Evolutionary conservation across 2,113 vertebrate genomes (phyloP).

Genomic region (Daboia siamensis): DNA sequence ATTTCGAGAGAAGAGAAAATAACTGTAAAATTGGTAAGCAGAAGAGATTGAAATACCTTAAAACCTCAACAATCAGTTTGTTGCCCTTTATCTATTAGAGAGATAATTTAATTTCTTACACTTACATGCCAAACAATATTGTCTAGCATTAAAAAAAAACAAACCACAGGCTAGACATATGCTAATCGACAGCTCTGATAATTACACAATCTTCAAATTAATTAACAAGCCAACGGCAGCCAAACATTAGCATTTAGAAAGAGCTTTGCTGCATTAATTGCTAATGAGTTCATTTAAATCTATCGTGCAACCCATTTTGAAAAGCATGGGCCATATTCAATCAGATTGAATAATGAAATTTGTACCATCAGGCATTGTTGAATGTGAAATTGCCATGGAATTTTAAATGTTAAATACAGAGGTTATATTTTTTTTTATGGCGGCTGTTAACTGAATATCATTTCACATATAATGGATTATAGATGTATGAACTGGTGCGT

Average conservation of each 20-base stretch:
- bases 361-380: slow-evolving; percentile 67
- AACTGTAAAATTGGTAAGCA: slow-evolving; percentile 20
- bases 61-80: slow-evolving; percentile 53
- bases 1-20: slow-evolving; percentile 2
- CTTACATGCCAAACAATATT: slow-evolving; percentile 63
- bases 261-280: slow-evolving; percentile 70
- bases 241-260: slow-evolving; percentile 80
- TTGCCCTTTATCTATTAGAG: slow-evolving; percentile 54
- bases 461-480: slow-evolving; percentile 15
- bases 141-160: slow-evolving; percentile 63
- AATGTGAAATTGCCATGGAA: slow-evolving; percentile 71
- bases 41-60: slow-evolving; percentile 12
- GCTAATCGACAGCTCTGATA: slow-evolving; percentile 72
- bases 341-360: slow-evolving; percentile 74
- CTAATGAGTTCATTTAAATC: slow-evolving; percentile 81
- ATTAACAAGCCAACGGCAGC: slow-evolving; percentile 79
- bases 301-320: slow-evolving; percentile 62
- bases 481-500: not conserved
- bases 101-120: slow-evolving; percentile 69
- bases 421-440: slow-evolving; percentile 20
- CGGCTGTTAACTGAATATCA: slow-evolving; percentile 41
- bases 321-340: slow-evolving; percentile 71
- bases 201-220: slow-evolving; percentile 79
- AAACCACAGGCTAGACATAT: slow-evolving; percentile 50
- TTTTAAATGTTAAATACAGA: slow-evolving; percentile 67